These are phyloP conservation scores for Drosophila virilis DNA, from an alignment of 1,140 invertebrate species.

Conservation along the genomic window DNA sequence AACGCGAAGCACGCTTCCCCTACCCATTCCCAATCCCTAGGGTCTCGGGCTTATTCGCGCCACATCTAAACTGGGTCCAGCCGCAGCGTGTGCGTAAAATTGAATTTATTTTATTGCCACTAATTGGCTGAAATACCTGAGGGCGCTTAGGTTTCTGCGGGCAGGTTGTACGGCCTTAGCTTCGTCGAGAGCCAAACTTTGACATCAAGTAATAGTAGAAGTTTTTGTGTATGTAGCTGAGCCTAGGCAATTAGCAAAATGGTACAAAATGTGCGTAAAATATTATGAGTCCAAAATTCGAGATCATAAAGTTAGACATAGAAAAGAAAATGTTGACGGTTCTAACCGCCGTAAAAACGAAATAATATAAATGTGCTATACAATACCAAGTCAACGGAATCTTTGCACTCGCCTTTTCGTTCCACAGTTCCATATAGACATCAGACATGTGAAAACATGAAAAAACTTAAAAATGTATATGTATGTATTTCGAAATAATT, in stretches of 20 bases:
- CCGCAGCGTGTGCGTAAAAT: constrained; percentile 69
- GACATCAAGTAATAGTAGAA: constrained; percentile 2
- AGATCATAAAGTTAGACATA: too few species aligned
- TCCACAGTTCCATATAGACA: too few species aligned
- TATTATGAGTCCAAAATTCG: not conserved
- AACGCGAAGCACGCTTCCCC: constrained; percentile 9
- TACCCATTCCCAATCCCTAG: constrained; percentile 5
- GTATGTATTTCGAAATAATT: not conserved
- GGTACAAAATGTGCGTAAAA: not conserved
- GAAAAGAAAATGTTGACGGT: too few species aligned
- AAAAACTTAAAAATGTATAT: not conserved
- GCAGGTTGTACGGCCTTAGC: not conserved
- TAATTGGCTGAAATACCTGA: constrained; percentile 83
- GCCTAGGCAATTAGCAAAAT: too few species aligned
- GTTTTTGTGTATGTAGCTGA: not conserved
- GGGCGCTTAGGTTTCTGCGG: constrained; percentile 38
- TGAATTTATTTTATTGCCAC: constrained; percentile 84
- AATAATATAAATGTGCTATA: too few species aligned
- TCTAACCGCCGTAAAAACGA: too few species aligned
- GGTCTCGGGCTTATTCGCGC: not conserved
- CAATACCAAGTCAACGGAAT: too few species aligned
- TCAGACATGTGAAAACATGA: too few species aligned
- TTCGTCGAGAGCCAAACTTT: constrained; percentile 6
- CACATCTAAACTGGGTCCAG: constrained; percentile 35
- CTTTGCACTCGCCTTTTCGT: too few species aligned